Evolutionary conservation across 2,888 invertebrate genomes (phyloP), one percentile per base, ranked within the genome.

Genomic region (Taphrorychus bicolor): DNA sequence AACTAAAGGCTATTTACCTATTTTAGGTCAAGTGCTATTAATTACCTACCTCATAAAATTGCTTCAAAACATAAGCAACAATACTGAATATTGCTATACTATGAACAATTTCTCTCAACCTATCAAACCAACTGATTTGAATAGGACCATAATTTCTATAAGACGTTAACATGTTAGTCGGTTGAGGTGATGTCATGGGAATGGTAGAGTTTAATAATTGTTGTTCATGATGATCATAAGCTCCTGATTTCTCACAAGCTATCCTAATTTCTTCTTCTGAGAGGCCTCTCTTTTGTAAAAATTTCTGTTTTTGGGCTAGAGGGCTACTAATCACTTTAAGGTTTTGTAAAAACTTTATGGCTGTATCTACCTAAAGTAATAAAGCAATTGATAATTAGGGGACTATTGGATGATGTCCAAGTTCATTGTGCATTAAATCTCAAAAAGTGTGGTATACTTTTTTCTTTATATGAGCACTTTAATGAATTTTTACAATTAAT

Each of bases 341-440:
- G 83, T 95, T 95, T 80, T 90, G 88, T 58, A 95, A 83, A 84
- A 95, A 95, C 77, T 92, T 93, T 2, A 94, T 88, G 3, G 95
- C 95, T 11, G 94, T 94, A 73, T 88, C 87, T 69, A 95, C 89
- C 95, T 95, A 16, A 5, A 45, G 14, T 1, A 45, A 17, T 4
- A 45, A 45, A 32, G 1, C n/a, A n/a, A n/a, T n/a, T n/a, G n/a
- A n/a, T n/a, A n/a, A n/a, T n/a, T n/a, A n/a, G n/a, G n/a, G n/a
- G n/a, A n/a, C n/a, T n/a, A n/a, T n/a, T n/a, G n/a, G n/a, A n/a
- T n/a, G n/a, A n/a, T n/a, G n/a, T n/a, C n/a, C n/a, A n/a, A n/a
- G n/a, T n/a, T n/a, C n/a, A n/a, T n/a, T n/a, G n/a, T n/a, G n/a
- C n/a, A n/a, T n/a, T n/a, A n/a, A n/a, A n/a, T n/a, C n/a, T n/a